These are phyloP conservation scores for Irena cyanogastra DNA, from an alignment of 2,113 vertebrate genomes.

Conservation along the genomic window DNA sequence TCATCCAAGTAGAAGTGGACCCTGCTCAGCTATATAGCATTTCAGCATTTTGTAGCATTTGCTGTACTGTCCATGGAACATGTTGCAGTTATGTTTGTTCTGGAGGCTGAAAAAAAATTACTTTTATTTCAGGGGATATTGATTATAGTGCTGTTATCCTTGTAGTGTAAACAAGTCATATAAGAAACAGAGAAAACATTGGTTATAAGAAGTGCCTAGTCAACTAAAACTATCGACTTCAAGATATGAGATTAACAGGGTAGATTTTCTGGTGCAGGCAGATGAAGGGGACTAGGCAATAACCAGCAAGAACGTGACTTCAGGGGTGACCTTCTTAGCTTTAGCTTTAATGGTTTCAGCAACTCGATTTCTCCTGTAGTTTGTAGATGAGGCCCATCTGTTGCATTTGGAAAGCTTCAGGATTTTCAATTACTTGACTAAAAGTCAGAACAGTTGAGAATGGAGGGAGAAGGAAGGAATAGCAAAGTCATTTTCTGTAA, in stretches of 20 bases:
- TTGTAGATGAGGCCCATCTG: neutral
- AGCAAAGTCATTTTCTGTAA: neutral
- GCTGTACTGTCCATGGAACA: neutral
- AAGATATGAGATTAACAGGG: neutral
- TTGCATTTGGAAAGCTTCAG: neutral
- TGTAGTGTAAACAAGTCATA: neutral
- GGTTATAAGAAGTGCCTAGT: neutral
- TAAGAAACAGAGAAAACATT: neutral
- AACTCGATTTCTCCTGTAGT: neutral
- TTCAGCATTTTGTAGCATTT: neutral
- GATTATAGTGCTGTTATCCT: neutral
- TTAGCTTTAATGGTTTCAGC: slow-evolving; percentile 4
- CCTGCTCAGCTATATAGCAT: neutral
- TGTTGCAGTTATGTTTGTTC: neutral
- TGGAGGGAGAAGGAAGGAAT: neutral
- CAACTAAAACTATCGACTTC: neutral
- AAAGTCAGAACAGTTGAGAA: neutral
- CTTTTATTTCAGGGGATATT: neutral
- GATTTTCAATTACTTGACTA: neutral
- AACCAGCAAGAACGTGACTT: neutral
- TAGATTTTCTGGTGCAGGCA: neutral
- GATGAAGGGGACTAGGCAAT: neutral
- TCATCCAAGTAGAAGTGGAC: neutral
- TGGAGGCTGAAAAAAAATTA: neutral
- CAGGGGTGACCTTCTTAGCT: neutral